Conservation (phyloP, 2,113 vertebrate species). For the Chlamydotis undulata region DNA sequence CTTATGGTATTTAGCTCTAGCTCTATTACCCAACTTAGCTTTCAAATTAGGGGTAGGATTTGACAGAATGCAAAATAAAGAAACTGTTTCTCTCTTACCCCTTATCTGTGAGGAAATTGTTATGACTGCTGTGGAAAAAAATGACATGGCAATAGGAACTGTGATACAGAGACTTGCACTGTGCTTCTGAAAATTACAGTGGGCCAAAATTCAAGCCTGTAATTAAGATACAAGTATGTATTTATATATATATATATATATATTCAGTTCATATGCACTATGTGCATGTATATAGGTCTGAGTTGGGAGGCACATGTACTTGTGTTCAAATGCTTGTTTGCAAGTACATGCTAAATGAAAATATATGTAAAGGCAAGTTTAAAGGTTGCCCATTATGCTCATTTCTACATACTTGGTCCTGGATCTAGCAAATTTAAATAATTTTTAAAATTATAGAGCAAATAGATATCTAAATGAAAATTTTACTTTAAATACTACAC, state of each 20-base stretch:
- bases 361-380: background rate
- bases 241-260: background rate
- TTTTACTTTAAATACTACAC: background rate
- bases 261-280: background rate
- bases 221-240: background rate
- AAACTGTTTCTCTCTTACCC: background rate
- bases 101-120: background rate
- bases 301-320: background rate
- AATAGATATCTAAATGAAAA: background rate
- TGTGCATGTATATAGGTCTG: background rate
- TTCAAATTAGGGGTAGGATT: background rate
- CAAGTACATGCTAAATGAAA: background rate
- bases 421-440: background rate
- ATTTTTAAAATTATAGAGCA: background rate
- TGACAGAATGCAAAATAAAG: background rate
- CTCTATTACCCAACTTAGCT: background rate
- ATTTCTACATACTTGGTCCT: background rate
- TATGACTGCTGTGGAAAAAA: background rate
- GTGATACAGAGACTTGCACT: background rate
- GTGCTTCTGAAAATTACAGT: background rate
- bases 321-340: background rate
- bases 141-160: background rate
- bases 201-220: background rate
- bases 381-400: background rate
- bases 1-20: background rate